Percentiles rank a stretch among this genome's conserved stretches.
phyloP scores from a whole-genome alignment of 2,113 vertebrate species.

The Bucco capensis region DNA sequence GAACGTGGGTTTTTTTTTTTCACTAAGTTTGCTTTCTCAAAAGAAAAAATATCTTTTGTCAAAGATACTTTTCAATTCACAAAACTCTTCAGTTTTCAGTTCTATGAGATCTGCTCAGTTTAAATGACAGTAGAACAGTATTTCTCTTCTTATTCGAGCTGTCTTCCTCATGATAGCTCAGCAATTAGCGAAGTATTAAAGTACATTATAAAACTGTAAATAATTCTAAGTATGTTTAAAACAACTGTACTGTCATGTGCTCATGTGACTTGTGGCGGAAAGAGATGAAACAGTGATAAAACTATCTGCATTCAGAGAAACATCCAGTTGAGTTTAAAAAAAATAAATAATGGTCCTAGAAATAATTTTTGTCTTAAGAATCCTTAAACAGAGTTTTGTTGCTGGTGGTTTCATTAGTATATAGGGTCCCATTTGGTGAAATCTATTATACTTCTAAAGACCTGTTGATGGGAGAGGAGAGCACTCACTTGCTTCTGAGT shows the following conservation, averaged over 20 bases:
- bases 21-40: neutral
- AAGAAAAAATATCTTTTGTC: neutral
- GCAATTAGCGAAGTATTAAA: slow-evolving; percentile 6
- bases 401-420: neutral
- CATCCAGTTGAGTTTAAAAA: neutral
- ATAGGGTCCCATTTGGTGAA: neutral
- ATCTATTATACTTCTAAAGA: neutral
- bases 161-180: neutral
- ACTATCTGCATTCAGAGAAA: neutral
- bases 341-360: neutral
- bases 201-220: slow-evolving; percentile 5
- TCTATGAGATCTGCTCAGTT: neutral
- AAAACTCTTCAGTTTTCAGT: neutral
- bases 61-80: neutral
- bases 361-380: neutral
- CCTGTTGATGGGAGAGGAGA: neutral
- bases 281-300: neutral
- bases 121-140: neutral
- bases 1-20: neutral
- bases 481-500: neutral
- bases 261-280: neutral
- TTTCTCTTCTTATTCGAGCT: neutral
- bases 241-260: too few relatives aligned
- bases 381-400: neutral
- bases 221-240: neutral